Base-by-base conservation (phyloP, 2,113 vertebrate genomes). In the Cavia porcellus region DNA sequence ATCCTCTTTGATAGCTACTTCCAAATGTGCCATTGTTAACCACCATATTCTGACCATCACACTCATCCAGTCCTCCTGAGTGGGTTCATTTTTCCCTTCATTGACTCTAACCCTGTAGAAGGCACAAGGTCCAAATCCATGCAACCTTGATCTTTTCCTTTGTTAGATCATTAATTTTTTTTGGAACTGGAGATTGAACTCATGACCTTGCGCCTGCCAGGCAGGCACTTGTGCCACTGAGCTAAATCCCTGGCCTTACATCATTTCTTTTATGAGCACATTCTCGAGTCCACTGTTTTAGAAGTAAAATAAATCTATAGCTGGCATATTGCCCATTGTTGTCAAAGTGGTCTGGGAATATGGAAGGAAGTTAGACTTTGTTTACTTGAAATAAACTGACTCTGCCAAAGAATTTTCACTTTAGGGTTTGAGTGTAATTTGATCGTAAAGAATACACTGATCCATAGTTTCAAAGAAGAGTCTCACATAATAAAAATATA, bases 351-450 rank as follows among this genome's bases (percentile, higher is more conserved):
- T 28, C 35, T 17, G 55, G 47, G 14, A 74, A 79, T 55, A 89
- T 64, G 3, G 42, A 92, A 80, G 11, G 5, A 7, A 10, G 3
- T 77, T 77, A 72, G 0, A 62, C 35, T 90, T 94, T 90, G 15
- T 45, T 97, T 66, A 47, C 38, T 61, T 96, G 62, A 94, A 94
- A 28, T 42, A 81, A 32, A 24, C 17, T 89, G 25, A 14, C n/a
- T 88, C 22, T 93, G 47, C 20, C 79, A 88, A 83, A 70, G n/a
- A 52, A 52, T 15, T 47, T 74, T 72, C 32, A 80, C 13, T 42
- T 90, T 95, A 85, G 66, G 32, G 92, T 64, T 17, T 84, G 85
- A 94, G 68, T 68, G 32, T 19, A 79, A 90, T 89, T 82, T 90
- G 38, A 79, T 32, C 24, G 28, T 77, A 47, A 94, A 61, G 89